Evolutionary conservation across 2,113 vertebrate species (phyloP), one percentile per base, ranked within the genome.

Genomic region (Rhinopomastus cyanomelas): DNA sequence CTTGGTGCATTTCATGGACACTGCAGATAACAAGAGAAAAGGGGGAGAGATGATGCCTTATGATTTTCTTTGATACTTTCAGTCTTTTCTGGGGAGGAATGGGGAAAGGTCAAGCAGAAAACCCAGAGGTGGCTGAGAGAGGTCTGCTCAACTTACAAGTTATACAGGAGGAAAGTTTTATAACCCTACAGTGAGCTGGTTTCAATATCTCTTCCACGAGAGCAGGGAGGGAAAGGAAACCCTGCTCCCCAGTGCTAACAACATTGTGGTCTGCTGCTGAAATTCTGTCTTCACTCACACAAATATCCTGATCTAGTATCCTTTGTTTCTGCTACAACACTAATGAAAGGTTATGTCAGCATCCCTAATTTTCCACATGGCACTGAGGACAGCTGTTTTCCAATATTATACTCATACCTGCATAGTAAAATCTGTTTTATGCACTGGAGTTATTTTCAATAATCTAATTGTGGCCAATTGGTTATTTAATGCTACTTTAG

Each of bases 281-380:
- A 85, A 85, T 87, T 79, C 73, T 73, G 74, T 76, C 91, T 66
- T 87, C 67, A 62, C 48, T 89, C 55, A 79, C 53, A 81, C 46
- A 48, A 61, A 85, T 51, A 65, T 34, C 81, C 66, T 82, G 55
- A 93, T 78, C 60, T 36, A 78, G 55, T 46, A 44, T 37, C 52
- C 46, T 92, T 77, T 19, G 56, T 64, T 80, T 77, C 44, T 79
- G 26, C 62, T 79, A 75, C 66, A 81, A 84, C 85, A 64, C 48
- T 60, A 62, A 65, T 23, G 84, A 64, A 55, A 91, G 36, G 23
- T 90, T 81, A 86, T 10, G 29, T 21, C 26, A 61, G 30, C n/a
- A 17, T 82, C 29, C 55, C 62, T 81, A 23, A 44, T 62, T 90
- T 88, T 93, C 42, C 37, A 66, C 4, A 1, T 14, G 48, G 27